phyloP scores from a whole-genome alignment of 2,113 vertebrate genomes.

The Cairina moschata region DNA sequence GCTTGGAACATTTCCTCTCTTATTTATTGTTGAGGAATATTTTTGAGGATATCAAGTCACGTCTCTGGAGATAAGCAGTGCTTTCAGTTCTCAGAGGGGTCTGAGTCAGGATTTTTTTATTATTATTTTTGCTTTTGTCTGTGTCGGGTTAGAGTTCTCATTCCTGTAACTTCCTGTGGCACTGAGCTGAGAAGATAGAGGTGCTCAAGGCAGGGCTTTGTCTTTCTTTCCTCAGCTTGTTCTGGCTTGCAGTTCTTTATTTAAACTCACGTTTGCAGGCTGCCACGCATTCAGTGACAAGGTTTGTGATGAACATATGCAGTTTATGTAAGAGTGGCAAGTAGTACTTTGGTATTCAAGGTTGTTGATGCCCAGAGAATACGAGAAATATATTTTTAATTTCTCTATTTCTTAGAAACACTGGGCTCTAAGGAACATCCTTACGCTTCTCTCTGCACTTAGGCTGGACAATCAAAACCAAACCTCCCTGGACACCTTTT shows the following conservation, averaged over 20 bases:
- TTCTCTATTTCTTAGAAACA: background rate
- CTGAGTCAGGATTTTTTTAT: background rate
- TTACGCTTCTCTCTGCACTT: background rate
- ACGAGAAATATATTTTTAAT: background rate
- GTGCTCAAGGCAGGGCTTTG: background rate
- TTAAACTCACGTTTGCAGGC: background rate
- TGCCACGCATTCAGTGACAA: background rate
- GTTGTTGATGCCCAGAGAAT: background rate
- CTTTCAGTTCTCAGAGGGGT: background rate
- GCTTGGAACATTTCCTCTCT: background rate
- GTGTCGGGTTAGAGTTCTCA: background rate
- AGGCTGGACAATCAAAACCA: too few species aligned
- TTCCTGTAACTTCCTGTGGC: background rate
- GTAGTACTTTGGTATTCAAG: background rate
- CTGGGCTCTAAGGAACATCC: background rate
- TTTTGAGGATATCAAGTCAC: background rate
- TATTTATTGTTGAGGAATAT: background rate
- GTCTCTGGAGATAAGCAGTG: background rate
- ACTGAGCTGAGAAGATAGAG: background rate
- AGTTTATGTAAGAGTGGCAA: background rate
- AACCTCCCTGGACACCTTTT: background rate
- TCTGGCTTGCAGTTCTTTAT: fast-evolving
- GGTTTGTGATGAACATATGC: background rate
- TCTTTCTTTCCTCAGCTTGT: background rate
- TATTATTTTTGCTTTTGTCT: background rate